phyloP scores from a whole-genome alignment of 2,797 vertebrate species.

The Protonibea diacanthus region DNA sequence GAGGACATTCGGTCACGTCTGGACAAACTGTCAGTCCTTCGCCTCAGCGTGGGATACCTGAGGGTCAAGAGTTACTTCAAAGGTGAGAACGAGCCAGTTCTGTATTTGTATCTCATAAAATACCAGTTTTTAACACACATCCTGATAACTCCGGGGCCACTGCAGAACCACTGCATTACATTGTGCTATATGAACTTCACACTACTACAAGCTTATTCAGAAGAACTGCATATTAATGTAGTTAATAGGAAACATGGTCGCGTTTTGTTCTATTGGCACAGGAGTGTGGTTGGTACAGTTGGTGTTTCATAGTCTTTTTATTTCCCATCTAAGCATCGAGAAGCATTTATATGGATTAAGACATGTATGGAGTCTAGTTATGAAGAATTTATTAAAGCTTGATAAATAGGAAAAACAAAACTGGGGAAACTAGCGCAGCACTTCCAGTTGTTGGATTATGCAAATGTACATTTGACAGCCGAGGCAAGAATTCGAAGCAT shows the following conservation, averaged over 20 bases:
- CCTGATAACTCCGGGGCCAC: not conserved
- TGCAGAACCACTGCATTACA: not conserved
- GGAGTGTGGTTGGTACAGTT: not conserved
- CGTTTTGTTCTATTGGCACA: not conserved
- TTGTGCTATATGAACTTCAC: not conserved
- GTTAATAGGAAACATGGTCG: no score
- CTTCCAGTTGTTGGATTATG: not conserved
- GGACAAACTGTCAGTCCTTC: constrained; percentile 87
- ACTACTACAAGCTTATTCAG: not conserved
- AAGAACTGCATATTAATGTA: not conserved
- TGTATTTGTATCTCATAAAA: not conserved
- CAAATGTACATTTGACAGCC: constrained; percentile 19
- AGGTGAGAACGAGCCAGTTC: constrained; percentile 72
- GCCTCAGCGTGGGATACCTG: constrained; percentile 87
- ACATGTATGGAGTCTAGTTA: not conserved
- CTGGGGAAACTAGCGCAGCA: not conserved
- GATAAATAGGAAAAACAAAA: not conserved
- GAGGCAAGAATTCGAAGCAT: constrained; percentile 66
- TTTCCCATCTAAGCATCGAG: not conserved
- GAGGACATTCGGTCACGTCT: constrained; percentile 81
- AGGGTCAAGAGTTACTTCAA: constrained; percentile 86
- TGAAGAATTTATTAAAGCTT: not conserved
- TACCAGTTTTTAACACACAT: not conserved
- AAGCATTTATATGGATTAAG: not conserved
- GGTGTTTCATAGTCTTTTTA: not conserved